Evolutionary conservation across 2,888 invertebrate species (phyloP).

Genomic region (Eupithecia pulchellata): DNA sequence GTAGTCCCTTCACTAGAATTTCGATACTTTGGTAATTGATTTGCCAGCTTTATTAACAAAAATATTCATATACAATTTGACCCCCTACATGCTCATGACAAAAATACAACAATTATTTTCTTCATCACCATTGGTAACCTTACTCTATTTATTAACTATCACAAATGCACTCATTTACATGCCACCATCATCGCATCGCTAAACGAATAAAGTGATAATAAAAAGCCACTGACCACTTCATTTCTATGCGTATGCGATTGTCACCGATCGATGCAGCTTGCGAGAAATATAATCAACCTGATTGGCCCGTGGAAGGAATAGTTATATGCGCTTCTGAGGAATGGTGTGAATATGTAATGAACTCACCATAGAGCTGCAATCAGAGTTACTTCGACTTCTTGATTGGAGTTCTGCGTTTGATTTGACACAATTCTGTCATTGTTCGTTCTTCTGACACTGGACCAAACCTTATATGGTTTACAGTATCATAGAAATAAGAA

Average conservation of each 20-base stretch:
- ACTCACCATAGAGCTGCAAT: neutral
- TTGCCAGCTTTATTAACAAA: too few relatives aligned
- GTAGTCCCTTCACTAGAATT: too few relatives aligned
- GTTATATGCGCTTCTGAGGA: conserved; percentile 10
- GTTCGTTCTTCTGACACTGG: too few relatives aligned
- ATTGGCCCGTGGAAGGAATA: conserved; percentile 54
- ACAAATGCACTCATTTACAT: neutral
- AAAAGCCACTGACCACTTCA: conserved; percentile 52
- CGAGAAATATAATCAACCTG: conserved; percentile 64
- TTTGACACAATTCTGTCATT: neutral
- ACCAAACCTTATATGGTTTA: too few relatives aligned
- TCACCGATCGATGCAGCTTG: conserved; percentile 52
- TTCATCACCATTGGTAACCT: too few relatives aligned
- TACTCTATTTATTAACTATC: neutral
- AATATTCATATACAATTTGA: too few relatives aligned
- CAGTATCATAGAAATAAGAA: too few relatives aligned
- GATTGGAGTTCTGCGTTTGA: neutral
- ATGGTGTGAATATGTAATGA: conserved; percentile 36
- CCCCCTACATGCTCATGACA: too few relatives aligned
- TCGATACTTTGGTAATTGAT: too few relatives aligned
- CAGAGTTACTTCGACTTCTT: neutral
- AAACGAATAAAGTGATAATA: conserved; percentile 44
- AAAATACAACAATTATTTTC: too few relatives aligned
- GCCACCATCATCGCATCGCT: conserved; percentile 35
- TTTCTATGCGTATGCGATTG: conserved; percentile 67